Evolutionary conservation across 1,140 invertebrate genomes (phyloP), one percentile per base, ranked within the genome.

Genomic region (Spodoptera litura): DNA sequence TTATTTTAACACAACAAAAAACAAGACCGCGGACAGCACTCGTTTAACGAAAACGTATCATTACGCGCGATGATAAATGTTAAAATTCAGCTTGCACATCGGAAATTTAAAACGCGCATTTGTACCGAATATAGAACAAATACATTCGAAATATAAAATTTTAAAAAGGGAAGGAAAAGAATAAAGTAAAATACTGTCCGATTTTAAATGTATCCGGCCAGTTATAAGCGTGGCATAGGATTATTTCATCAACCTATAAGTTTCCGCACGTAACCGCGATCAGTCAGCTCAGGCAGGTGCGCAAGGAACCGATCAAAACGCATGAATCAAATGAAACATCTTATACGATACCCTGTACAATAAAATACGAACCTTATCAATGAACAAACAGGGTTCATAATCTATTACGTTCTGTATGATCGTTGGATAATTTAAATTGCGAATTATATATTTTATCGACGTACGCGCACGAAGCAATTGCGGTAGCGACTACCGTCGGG

Each of bases 251-350:
- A 62, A 44, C 68, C 52, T 61, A 78, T 81, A 82, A 80, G 79
- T 82, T 82, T 80, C 70, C 73, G 82, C 82, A 83, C 85, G 83
- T 85, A 70, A 51, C 74, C 70, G 27, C 84, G 80, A 87, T 87
- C 85, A 86, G 80, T 89, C 88, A 86, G 75, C 61, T 84, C 78
- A 61, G 66, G 87, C 87, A 88, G 86, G 86, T 88, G 88, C 85
- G 87, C 83, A 35, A 53, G 64, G 81, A 81, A 84, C 75, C 78
- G 76, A 83, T 79, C 78, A 85, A 81, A 77, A 73, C 66, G 83
- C 71, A 77, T 38, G 0, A 25, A 31, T 10, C 64, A 11, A 20
- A 78, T n/a, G 49, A 78, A 76, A 72, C 38, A 64, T 56, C 66
- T 11, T 74, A 77, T 20, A 61, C 12, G 20, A 70, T 51, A 44